Percentiles rank a stretch among this genome's conserved stretches.
Evolutionary conservation across 2,113 vertebrate species (phyloP).

Genomic region (Tragulus kanchil): DNA sequence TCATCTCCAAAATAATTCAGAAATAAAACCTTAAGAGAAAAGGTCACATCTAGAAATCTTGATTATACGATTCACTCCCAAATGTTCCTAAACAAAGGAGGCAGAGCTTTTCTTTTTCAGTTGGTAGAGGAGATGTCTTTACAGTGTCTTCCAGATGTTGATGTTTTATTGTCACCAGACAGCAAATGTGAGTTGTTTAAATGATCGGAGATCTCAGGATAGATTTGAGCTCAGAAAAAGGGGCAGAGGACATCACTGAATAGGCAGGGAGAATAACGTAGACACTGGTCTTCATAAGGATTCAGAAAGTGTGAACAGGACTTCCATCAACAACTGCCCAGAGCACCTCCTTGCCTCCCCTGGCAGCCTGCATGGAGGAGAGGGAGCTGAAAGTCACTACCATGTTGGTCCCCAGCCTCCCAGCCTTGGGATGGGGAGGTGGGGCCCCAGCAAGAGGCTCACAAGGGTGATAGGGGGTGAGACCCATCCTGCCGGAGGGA

Average conservation of each 20-base stretch:
- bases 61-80: background rate
- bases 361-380: background rate
- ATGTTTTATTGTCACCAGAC: background rate
- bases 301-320: background rate
- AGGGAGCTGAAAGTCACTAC: background rate
- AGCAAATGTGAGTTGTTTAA: background rate
- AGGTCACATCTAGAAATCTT: background rate
- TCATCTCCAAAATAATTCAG: background rate
- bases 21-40: background rate
- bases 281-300: background rate
- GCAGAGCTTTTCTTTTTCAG: background rate
- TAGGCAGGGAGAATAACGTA: rapidly evolving
- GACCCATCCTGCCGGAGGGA: background rate
- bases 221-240: background rate
- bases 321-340: background rate
- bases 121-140: background rate
- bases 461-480: background rate
- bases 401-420: too few species aligned
- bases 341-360: background rate
- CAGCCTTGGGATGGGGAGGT: background rate
- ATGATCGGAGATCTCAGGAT: too few species aligned
- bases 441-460: background rate
- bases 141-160: background rate
- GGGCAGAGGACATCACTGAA: background rate
- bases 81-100: background rate